Evolutionary conservation across 2,797 vertebrate species (phyloP).

Genomic region (Siniperca obscura): DNA sequence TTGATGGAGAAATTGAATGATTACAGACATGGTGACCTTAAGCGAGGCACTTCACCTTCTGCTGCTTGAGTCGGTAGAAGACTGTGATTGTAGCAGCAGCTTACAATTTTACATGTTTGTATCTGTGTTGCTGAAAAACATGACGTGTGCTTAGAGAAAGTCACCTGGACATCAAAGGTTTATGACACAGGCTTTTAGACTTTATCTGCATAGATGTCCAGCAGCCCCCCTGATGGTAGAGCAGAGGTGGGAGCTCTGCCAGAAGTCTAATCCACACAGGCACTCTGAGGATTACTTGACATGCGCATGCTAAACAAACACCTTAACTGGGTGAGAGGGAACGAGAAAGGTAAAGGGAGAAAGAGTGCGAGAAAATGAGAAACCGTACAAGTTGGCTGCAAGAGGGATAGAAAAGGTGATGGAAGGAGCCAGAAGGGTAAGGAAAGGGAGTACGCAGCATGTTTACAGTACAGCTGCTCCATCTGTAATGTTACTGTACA

Average conservation of each 20-base stretch:
- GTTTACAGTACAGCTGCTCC: slow-evolving; percentile 47
- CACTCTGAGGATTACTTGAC: slow-evolving; percentile 71
- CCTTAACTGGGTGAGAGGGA: slow-evolving; percentile 61
- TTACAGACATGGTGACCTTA: not conserved
- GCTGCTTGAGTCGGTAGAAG: not conserved
- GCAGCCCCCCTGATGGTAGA: slow-evolving; percentile 20
- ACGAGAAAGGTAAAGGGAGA: slow-evolving; percentile 11
- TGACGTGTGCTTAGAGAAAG: not conserved
- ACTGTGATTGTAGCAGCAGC: not conserved
- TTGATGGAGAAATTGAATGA: not conserved
- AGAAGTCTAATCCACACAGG: slow-evolving; percentile 72
- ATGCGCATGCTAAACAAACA: slow-evolving; percentile 65
- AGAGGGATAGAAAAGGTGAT: not conserved
- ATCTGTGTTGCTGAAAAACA: not conserved
- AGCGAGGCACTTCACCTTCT: not conserved
- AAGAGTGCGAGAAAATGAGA: slow-evolving; percentile 14
- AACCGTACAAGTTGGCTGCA: not conserved
- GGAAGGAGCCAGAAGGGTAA: slow-evolving; percentile 9
- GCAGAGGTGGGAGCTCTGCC: slow-evolving; percentile 59
- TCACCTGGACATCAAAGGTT: slow-evolving; percentile 5
- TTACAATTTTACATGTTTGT: not conserved
- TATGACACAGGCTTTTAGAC: not conserved
- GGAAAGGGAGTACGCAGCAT: slow-evolving; percentile 32
- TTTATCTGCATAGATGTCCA: slow-evolving; percentile 43
- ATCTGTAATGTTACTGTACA: slow-evolving; percentile 28